Percentiles rank a stretch among this genome's conserved stretches.
Evolutionary conservation across 2,113 vertebrate species (phyloP).

Genomic region (Pomatorhinus ruficollis): DNA sequence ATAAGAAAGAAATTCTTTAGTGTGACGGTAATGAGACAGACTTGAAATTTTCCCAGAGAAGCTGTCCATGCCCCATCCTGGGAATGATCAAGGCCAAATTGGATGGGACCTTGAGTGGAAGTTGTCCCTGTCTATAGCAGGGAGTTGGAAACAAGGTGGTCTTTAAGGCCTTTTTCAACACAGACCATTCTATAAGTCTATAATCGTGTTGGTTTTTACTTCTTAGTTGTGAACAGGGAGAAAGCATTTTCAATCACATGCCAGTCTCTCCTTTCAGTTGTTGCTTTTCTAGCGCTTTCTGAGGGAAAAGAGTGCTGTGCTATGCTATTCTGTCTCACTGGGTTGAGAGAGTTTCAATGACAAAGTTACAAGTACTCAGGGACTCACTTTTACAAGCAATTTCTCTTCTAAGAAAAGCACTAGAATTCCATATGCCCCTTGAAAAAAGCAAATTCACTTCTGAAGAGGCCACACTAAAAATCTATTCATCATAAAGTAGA

Average conservation of each 20-base stretch:
- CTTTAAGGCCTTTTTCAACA: neutral
- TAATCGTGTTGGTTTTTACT: neutral
- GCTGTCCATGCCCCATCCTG: fast-evolving
- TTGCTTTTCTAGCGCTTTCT: neutral
- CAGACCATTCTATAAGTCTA: neutral
- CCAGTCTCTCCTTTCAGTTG: neutral
- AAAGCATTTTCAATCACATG: neutral
- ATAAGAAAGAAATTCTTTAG: neutral
- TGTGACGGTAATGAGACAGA: neutral
- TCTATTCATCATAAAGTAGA: neutral
- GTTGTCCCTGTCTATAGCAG: neutral
- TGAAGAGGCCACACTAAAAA: neutral
- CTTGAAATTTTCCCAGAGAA: neutral
- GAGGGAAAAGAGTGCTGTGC: neutral
- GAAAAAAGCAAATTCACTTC: neutral
- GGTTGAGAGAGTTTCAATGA: neutral
- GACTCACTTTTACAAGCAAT: neutral
- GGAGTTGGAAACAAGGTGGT: neutral
- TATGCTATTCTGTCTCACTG: neutral
- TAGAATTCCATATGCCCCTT: neutral
- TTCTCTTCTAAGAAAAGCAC: neutral
- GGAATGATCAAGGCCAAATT: neutral
- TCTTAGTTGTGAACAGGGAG: neutral
- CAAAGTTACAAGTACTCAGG: neutral
- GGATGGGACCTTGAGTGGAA: neutral